phyloP scores from a whole-genome alignment of 2,888 invertebrate species.

The Adelphocoris suturalis region DNA sequence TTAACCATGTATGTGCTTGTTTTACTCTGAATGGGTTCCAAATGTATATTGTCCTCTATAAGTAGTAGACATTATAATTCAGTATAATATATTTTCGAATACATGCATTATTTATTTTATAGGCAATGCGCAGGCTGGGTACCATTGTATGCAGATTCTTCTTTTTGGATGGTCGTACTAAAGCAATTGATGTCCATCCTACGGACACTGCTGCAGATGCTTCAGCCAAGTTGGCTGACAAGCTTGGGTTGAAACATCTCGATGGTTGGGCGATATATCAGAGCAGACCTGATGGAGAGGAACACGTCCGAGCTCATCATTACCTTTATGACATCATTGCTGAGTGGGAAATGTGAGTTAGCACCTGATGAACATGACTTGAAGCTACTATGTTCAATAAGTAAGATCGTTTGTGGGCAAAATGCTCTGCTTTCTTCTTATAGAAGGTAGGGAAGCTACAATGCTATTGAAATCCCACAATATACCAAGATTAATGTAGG shows the following conservation, averaged over 20 bases:
- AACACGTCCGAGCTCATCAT: slow-evolving; percentile 93
- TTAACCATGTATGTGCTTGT: no score
- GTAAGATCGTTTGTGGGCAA: no score
- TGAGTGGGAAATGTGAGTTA: slow-evolving; percentile 93
- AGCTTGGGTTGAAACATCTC: slow-evolving; percentile 88
- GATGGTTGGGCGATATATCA: slow-evolving; percentile 98
- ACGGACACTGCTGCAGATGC: slow-evolving; percentile 96
- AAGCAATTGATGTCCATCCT: slow-evolving; percentile 96
- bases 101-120: neutral
- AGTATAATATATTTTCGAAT: no score
- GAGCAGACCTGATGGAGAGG: slow-evolving; percentile 91
- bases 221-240: slow-evolving; percentile 91
- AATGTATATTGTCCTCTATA: no score
- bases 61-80: no score
- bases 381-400: no score
- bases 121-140: slow-evolving; percentile 94
- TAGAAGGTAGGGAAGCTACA: no score
- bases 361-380: neutral
- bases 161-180: slow-evolving; percentile 96
- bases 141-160: slow-evolving; percentile 96
- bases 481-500: no score
- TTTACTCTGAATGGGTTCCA: no score
- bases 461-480: no score
- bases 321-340: slow-evolving; percentile 96
- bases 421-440: no score